These are phyloP conservation scores for Lathronympha strigana DNA, from an alignment of 2,888 invertebrate genomes.

Conservation along the genomic window DNA sequence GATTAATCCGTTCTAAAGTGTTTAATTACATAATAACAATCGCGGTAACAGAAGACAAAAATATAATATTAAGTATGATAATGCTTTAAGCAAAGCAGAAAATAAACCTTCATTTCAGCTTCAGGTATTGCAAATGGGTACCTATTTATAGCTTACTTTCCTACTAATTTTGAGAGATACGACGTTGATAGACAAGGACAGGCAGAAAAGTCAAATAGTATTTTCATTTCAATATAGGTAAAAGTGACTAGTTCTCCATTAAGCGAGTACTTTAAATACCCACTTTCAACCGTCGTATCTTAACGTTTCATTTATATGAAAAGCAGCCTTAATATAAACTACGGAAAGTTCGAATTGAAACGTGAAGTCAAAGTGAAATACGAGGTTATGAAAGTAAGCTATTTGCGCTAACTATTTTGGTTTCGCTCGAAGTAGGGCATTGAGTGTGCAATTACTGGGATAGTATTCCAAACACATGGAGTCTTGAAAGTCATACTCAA, in stretches of 20 bases:
- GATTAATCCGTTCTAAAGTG: no score
- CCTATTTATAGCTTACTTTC: neutral
- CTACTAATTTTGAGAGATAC: neutral
- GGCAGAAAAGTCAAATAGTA: neutral
- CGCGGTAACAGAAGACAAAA: no score
- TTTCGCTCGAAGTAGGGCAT: constrained; percentile 20
- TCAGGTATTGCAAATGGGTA: no score
- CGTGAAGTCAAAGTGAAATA: neutral
- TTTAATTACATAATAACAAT: no score
- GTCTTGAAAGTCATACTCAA: neutral
- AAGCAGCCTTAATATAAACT: neutral
- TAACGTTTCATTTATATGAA: neutral
- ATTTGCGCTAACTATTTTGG: constrained; percentile 13
- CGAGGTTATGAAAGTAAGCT: neutral
- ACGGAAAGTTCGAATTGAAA: neutral
- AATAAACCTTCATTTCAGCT: no score
- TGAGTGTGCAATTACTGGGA: constrained; percentile 30
- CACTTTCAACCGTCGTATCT: neutral
- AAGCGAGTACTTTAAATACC: neutral
- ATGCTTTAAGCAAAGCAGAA: no score
- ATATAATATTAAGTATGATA: no score
- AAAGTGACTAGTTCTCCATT: neutral
- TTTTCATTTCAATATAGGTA: neutral
- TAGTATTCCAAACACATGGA: constrained; percentile 2
- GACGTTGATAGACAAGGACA: neutral